Base-by-base conservation (phyloP, 2,888 invertebrate species). In the Nycteola revayana region DNA sequence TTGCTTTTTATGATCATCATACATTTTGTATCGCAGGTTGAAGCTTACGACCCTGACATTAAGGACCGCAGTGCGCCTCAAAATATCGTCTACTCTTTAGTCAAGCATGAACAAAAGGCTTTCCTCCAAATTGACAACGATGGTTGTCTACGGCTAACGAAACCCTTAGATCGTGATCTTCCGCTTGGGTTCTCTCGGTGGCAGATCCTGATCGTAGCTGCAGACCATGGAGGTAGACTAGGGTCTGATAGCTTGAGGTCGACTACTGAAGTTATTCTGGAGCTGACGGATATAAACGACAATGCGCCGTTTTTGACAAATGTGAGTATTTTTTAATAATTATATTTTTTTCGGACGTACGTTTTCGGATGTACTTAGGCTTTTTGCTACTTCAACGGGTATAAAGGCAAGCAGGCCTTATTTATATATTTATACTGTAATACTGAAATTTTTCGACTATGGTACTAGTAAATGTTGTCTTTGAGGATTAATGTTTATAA, bases 221-320 rank as follows among this genome's bases (percentile, higher is more conserved):
- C 92, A 25, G 97, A 97, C 72, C 92, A 94, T 56, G 93, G 93
- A 3, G 88, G 87, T 7, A 89, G 90, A 1, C 85, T 91, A 7
- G 88, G 87, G 0, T 90, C 91, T 0, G 91, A 91, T 8, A 93
- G 93, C 10, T 70, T 92, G 32, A 89, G 92, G 38, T 90, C 91
- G 0, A 91, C 91, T 1, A 92, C 92, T 0, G 92, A 93, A 58
- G 94, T 96, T 10, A 94, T 90, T 25, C 88, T 94, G 42, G 90
- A 90, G 43, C 71, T 94, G 11, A 90, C 90, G 2, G 98, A 98
- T 66, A 95, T 97, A 62, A 99, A 99, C 74, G 98, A 99, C 73
- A 98, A 98, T 73, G 95, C 96, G 0, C 98, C 98, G 0, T 94
- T 93, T 69, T 90, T 96, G 41, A 94, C 94, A 24, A 95, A 94